A percentile compares a stretch with the other conserved stretches of the same genome.
Conservation (phyloP, 2,888 invertebrate genomes). For the Archaeoteleia sp. region DNA sequence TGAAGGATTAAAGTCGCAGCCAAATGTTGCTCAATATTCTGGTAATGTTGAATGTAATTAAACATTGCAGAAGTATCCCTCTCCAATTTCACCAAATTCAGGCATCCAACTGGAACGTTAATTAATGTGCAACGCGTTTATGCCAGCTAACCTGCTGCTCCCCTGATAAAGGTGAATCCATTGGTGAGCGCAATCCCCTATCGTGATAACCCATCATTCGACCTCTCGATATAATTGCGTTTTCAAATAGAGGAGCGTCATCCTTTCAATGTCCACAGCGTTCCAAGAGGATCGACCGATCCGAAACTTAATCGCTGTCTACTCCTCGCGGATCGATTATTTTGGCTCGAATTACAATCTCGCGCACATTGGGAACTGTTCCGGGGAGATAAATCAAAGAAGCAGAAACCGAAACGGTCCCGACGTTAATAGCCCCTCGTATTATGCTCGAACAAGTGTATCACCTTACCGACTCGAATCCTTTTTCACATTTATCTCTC, state of each 20-base stretch:
- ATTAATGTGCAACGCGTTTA: slow-evolving; percentile 3
- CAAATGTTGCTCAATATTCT: not conserved
- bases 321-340: not conserved
- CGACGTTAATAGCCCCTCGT: not conserved
- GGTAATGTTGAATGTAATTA: slow-evolving; percentile 1
- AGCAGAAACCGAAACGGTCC: not conserved
- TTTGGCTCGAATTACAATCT: not conserved
- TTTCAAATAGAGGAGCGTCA: slow-evolving; percentile 29
- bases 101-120: slow-evolving; percentile 4
- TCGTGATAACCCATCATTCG: slow-evolving; percentile 5
- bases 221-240: slow-evolving; percentile 31
- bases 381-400: not conserved
- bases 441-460: not conserved
- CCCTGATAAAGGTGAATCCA: slow-evolving; percentile 25
- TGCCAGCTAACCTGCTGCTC: slow-evolving; percentile 19
- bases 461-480: not conserved
- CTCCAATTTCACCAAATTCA: slow-evolving; percentile 3
- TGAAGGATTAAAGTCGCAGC: not conserved
- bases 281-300: not conserved
- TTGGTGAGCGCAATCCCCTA: slow-evolving; percentile 6
- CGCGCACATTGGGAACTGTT: not conserved
- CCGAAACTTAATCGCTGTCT: slow-evolving; percentile 1
- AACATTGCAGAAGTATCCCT: not conserved
- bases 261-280: slow-evolving; percentile 1
- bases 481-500: too few relatives aligned